Percentiles rank a stretch among this genome's conserved stretches.
Evolutionary conservation across 1,140 invertebrate species (phyloP).

Genomic region (Drosophila virilis): DNA sequence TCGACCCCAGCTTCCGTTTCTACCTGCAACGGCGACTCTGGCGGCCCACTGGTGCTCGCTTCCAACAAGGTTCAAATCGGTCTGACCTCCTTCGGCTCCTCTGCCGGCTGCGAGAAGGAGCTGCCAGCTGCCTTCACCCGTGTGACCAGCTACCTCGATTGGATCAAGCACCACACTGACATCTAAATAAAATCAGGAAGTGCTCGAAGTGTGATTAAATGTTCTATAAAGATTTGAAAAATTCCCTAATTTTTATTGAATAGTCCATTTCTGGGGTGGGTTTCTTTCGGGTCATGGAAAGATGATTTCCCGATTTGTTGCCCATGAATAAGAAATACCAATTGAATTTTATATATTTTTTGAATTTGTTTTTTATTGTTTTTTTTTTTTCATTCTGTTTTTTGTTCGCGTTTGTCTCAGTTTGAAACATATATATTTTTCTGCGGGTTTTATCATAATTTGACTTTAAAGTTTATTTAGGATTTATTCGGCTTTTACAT

Average conservation of each 20-base stretch:
- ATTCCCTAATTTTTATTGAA: neutral
- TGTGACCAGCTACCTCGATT: slow-evolving; percentile 85
- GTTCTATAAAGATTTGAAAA: neutral
- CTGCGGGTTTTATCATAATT: slow-evolving; percentile 43
- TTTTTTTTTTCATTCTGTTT: slow-evolving; percentile 31
- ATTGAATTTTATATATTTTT: slow-evolving; percentile 5
- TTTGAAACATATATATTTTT: slow-evolving; percentile 41
- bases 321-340: neutral
- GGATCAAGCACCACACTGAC: slow-evolving; percentile 84
- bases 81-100: slow-evolving; percentile 85
- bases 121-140: slow-evolving; percentile 85
- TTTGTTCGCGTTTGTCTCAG: slow-evolving; percentile 40
- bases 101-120: slow-evolving; percentile 85
- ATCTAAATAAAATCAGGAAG: slow-evolving; percentile 46
- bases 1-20: slow-evolving; percentile 58
- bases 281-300: too few relatives aligned
- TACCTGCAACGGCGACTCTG: slow-evolving; percentile 85
- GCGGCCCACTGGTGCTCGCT: slow-evolving; percentile 84
- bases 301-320: neutral
- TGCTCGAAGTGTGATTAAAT: neutral
- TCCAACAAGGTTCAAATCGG: slow-evolving; percentile 80
- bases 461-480: slow-evolving; percentile 73
- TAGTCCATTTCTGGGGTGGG: too few relatives aligned
- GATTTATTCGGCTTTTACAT: slow-evolving; percentile 55
- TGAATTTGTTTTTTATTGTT: slow-evolving; percentile 19